A percentile compares a stretch with the other conserved stretches of the same genome.
Evolutionary conservation across 2,113 vertebrate species (phyloP).

Genomic region (Cryptotis parvus): DNA sequence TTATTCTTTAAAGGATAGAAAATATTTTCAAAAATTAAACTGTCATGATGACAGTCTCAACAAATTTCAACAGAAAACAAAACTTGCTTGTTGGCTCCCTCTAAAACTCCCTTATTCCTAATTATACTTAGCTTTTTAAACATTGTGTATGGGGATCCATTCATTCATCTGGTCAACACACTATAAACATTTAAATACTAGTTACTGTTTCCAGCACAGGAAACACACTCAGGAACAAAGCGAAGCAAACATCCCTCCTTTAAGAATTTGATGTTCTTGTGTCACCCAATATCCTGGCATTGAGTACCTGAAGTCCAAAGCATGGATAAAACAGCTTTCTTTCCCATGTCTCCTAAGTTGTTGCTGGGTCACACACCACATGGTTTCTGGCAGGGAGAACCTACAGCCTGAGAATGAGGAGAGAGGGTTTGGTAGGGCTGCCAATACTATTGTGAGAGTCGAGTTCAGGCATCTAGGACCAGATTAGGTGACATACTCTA

Average conservation of each 20-base stretch:
- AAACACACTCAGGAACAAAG: constrained; percentile 19
- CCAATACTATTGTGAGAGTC: not conserved
- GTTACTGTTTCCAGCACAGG: not conserved
- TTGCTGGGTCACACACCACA: not conserved
- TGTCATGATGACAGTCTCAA: not conserved
- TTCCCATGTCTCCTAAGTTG: not conserved
- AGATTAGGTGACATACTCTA: not conserved
- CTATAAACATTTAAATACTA: not conserved
- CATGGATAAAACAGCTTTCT: not conserved
- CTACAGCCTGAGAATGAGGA: not conserved
- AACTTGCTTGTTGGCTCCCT: too few species aligned
- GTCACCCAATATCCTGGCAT: not conserved
- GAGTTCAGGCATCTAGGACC: not conserved
- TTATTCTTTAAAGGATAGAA: constrained; percentile 14
- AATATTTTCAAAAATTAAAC: constrained; percentile 28
- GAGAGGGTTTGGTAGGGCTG: not conserved
- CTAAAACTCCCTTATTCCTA: not conserved
- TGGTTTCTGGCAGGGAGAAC: not conserved
- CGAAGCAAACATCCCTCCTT: constrained; percentile 20
- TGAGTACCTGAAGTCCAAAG: not conserved
- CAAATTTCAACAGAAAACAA: constrained; percentile 41
- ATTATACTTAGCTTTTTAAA: not conserved
- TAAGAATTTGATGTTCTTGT: not conserved
- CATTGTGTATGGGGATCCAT: not conserved
- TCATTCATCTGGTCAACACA: constrained; percentile 21